Evolutionary conservation across 2,797 vertebrate genomes (phyloP), one percentile per base, ranked within the genome.

Genomic region (Melanotaenia boesemani): DNA sequence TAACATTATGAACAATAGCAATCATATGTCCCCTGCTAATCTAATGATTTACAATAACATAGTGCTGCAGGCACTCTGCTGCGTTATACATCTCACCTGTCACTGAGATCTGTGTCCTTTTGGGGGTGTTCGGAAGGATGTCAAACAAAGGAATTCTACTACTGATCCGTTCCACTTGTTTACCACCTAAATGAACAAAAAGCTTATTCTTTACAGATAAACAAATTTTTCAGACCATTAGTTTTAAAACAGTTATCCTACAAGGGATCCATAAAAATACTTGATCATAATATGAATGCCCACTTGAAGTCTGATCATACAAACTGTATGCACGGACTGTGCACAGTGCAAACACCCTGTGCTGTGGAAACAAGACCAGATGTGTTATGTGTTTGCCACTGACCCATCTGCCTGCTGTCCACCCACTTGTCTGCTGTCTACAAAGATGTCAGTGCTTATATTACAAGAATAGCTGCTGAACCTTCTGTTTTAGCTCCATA

Each of bases 51-150:
- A 1, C 3, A 24, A 11, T 77, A 39, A 30, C 32, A 6, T 54
- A 9, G 15, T 26, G 24, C 18, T 32, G 6, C 50, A 39, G 10
- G 15, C 13, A 37, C 36, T 37, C 36, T 37, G 36, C 30, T 2
- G 28, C 28, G 63, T 7, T 39, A 37, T 4, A 15, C 1, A 48
- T 26, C 77, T 93, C 84, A 96, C 96, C 96, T 86, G 94, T 95
- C 41, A 97, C 80, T 63, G 82, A 93, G 84, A 98, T 94, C 54
- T 69, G 91, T 24, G 96, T 96, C 73, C 93, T 92, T 0, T 91
- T 83, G 0, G 95, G 93, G 0, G 96, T 93, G 76, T 93, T 87
- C 6, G 96, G 96, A 65, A 97, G 92, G 0, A 94, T 84, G 46
- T 95, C 59, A 3, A 12, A 88, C 0, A 79, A 79, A 63, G 94